phyloP scores from a whole-genome alignment of 2,113 vertebrate species.

The Myrmecophaga tridactyla region DNA sequence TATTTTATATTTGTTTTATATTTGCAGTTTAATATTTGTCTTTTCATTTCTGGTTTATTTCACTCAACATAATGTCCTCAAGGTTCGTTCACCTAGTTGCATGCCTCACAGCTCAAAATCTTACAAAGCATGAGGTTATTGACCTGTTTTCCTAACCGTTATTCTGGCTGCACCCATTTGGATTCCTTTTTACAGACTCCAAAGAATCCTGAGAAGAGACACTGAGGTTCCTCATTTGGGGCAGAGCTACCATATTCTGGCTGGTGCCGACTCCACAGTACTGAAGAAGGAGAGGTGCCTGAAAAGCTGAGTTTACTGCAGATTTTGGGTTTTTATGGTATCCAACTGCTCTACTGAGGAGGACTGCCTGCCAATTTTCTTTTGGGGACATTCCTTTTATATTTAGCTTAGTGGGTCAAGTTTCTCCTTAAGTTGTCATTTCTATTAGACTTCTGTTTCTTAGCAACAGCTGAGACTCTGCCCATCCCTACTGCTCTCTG shows the following conservation, averaged over 20 bases:
- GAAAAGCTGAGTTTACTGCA: background rate
- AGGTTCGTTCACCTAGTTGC: no score
- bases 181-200: background rate
- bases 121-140: background rate
- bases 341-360: background rate
- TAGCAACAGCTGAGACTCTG: conserved; percentile 58
- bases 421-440: conserved; percentile 55
- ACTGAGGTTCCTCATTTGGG: background rate
- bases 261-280: background rate
- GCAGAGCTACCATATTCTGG: background rate
- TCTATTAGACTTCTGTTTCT: conserved; percentile 60
- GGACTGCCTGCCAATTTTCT: background rate
- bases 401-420: conserved; percentile 15
- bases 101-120: no score
- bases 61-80: no score
- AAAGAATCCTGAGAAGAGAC: background rate
- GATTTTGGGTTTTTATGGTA: background rate
- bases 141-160: background rate
- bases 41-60: no score
- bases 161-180: background rate
- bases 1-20: no score
- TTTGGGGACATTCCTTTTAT: conserved; percentile 34
- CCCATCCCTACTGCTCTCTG: conserved; percentile 37
- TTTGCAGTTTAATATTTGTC: no score
- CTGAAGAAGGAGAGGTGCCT: background rate